Conservation (phyloP, 1,140 invertebrate genomes). For the Vanessa tameamea region DNA sequence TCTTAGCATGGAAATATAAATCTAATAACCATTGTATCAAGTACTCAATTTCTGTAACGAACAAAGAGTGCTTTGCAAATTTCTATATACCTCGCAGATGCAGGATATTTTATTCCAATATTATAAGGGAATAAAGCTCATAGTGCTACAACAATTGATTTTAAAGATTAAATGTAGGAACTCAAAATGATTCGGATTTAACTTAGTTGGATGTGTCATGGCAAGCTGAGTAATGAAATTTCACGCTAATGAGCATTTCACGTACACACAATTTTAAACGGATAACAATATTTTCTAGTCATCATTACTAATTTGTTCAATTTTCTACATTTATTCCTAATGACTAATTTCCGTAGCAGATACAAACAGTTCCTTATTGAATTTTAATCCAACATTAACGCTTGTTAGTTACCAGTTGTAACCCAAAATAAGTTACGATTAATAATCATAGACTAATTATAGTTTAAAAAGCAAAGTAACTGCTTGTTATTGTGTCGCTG, state of each 20-base stretch:
- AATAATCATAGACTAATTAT: not conserved
- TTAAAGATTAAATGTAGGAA: slow-evolving; percentile 1
- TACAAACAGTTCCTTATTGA: not conserved
- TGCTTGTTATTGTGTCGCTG: too few species aligned
- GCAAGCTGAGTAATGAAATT: too few species aligned
- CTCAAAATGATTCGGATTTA: not conserved
- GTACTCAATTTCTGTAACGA: not conserved
- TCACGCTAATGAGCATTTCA: too few species aligned
- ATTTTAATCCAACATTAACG: not conserved
- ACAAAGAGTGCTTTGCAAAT: not conserved
- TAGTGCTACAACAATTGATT: not conserved
- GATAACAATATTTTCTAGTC: too few species aligned
- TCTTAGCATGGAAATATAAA: not conserved
- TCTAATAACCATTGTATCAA: not conserved
- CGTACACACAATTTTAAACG: too few species aligned
- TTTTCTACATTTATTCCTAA: too few species aligned
- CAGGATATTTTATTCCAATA: not conserved
- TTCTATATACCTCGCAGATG: not conserved
- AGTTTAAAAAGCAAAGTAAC: too few species aligned
- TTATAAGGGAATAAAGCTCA: not conserved
- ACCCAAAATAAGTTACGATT: not conserved
- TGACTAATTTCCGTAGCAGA: too few species aligned
- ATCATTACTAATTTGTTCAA: too few species aligned
- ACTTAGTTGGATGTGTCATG: not conserved
- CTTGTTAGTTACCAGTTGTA: not conserved